Percentiles rank a stretch among this genome's conserved stretches.
Evolutionary conservation across 2,888 invertebrate genomes (phyloP).

Genomic region (Xestobium rufovillosum): DNA sequence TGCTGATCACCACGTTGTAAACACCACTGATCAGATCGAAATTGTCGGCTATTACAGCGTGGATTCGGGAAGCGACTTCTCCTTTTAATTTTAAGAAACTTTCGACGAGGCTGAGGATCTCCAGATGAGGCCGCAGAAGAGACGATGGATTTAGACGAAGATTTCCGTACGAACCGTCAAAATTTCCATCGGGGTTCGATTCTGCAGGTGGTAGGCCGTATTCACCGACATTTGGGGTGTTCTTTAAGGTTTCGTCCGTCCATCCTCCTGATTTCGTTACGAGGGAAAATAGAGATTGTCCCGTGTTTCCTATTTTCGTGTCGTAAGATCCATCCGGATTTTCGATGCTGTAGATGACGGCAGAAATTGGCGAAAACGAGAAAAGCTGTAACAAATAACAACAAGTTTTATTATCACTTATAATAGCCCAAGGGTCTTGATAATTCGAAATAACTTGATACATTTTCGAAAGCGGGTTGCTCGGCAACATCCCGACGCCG

Average conservation of each 20-base stretch:
- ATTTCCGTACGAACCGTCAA: neutral
- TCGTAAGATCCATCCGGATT: neutral
- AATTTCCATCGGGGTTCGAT: neutral
- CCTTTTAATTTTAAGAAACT: constrained; percentile 28
- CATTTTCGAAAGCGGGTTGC: too few relatives aligned
- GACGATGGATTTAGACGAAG: neutral
- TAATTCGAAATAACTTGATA: too few relatives aligned
- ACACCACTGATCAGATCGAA: constrained; percentile 25
- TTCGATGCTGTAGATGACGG: neutral
- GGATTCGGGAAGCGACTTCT: constrained; percentile 22
- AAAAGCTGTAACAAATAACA: too few relatives aligned
- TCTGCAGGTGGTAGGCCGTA: neutral
- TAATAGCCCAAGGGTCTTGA: too few relatives aligned
- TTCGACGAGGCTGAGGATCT: constrained; percentile 27
- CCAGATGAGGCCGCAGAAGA: constrained; percentile 24
- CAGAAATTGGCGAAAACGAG: too few relatives aligned
- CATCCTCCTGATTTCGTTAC: neutral
- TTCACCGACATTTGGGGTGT: neutral
- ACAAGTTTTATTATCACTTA: too few relatives aligned
- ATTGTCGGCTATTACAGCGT: constrained; percentile 26
- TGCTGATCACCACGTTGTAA: constrained; percentile 23
- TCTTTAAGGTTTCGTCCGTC: neutral
- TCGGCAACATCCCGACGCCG: too few relatives aligned
- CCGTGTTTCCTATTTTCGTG: neutral
- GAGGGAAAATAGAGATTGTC: neutral